Evolutionary conservation across 2,113 vertebrate genomes (phyloP), one percentile per base, ranked within the genome.

Genomic region (Balaeniceps rex): DNA sequence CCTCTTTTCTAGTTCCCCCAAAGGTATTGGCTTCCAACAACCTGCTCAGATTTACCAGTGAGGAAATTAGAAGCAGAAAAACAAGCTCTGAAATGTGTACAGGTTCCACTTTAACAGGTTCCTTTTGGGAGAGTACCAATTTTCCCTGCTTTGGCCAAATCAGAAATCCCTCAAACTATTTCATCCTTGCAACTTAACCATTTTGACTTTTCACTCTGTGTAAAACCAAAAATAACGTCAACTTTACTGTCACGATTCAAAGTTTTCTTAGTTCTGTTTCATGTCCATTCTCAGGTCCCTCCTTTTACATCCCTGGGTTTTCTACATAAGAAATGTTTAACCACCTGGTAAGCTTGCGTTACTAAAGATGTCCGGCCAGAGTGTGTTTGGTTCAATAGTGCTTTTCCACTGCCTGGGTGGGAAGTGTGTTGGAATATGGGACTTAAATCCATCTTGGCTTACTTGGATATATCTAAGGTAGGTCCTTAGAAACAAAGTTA

Each of bases 241-340:
- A 18, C 9, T 54, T 74, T 19, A 69, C 24, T 64, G n/a, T 52
- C 71, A 72, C 60, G 24, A 66, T 64, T 66, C 40, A 65, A 34
- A 44, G 28, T 36, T 65, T 42, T 65, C 75, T 60, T 25, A 25
- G 25, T 60, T 79, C 14, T 74, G 12, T 47, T 83, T 52, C 26
- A 21, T 31, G 38, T 71, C 19, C 23, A 13, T 87, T 68, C 47
- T 38, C 5, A 1, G 8, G 25, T 57, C 24, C 7, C 15, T 83
- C 17, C 25, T 90, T 68, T 78, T 21, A 33, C 29, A 40, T 1
- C 26, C 1, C 0, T 19, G 6, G 2, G 12, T 34, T 61, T 21
- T 79, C 78, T 87, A 38, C 12, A 4, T 28, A 34, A 68, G 70
- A 49, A 83, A 22, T 7, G 1, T 69, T 70, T 19, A 54, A 85